Evolutionary conservation across 2,888 invertebrate species (phyloP).

Genomic region (Helicoverpa assulta): DNA sequence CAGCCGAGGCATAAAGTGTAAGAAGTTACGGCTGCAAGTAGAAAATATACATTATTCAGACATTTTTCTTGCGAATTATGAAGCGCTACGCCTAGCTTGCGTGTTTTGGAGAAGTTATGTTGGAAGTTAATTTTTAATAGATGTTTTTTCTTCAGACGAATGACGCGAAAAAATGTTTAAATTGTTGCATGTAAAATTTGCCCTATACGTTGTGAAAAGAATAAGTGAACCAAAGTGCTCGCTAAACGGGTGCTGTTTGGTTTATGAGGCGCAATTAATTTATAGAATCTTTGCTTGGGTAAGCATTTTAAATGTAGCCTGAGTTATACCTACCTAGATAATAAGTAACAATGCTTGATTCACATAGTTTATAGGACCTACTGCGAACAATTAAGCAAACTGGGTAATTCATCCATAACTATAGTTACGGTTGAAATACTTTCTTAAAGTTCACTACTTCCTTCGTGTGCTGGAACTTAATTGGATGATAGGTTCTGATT

Average conservation of each 20-base stretch:
- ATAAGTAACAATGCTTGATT: constrained; percentile 31
- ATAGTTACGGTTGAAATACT: constrained; percentile 75
- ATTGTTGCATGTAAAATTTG: constrained; percentile 64
- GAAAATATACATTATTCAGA: constrained; percentile 82
- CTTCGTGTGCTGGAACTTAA: constrained; percentile 63
- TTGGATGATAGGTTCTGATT: constrained; percentile 62
- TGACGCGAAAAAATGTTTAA: constrained; percentile 61
- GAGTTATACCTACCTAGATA: constrained; percentile 15
- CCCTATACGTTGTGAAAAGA: constrained; percentile 59
- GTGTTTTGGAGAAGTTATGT: constrained; percentile 79
- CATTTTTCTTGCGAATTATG: constrained; percentile 81
- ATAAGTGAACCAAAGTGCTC: constrained; percentile 40
- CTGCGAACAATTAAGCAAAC: constrained; percentile 73
- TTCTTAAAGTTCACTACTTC: constrained; percentile 80
- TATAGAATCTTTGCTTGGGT: constrained; percentile 31
- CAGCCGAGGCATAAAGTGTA: constrained; percentile 71
- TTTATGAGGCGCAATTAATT: constrained; percentile 44
- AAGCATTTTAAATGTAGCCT: constrained; percentile 20
- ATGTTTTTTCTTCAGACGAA: constrained; percentile 58
- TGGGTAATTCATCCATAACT: constrained; percentile 76
- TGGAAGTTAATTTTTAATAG: constrained; percentile 67
- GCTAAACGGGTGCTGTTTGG: constrained; percentile 35
- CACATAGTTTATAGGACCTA: constrained; percentile 26
- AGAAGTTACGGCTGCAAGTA: constrained; percentile 72
- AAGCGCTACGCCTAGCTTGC: constrained; percentile 79